A percentile compares a stretch with the other conserved stretches of the same genome.
Conservation (phyloP, 2,888 invertebrate genomes). For the Morpho deidamia region DNA sequence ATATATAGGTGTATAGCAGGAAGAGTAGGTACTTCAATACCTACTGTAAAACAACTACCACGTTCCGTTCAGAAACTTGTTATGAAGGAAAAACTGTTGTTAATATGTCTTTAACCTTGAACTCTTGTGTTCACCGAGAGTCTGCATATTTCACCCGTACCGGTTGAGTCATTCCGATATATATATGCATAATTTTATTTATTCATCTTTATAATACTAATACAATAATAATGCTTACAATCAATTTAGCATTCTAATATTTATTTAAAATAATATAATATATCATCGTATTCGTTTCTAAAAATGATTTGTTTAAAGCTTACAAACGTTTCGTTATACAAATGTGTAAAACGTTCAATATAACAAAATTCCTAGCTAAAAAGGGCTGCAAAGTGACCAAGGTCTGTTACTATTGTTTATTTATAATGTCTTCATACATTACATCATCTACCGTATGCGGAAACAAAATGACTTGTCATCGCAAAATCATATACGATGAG, state of each 20-base stretch:
- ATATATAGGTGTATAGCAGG: no score
- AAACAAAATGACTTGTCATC: neutral
- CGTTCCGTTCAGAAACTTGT: neutral
- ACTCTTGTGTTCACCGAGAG: constrained; percentile 39
- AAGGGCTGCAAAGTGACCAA: neutral
- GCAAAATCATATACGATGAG: neutral
- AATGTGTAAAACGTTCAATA: no score
- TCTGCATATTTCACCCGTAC: constrained; percentile 30
- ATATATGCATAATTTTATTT: neutral
- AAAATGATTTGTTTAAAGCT: no score
- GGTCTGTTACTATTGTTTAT: constrained; percentile 6
- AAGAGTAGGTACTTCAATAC: no score
- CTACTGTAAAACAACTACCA: no score
- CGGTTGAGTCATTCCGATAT: constrained; percentile 33
- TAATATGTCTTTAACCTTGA: constrained; percentile 39
- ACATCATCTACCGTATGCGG: neutral
- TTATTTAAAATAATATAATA: no score
- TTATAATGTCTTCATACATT: constrained; percentile 1
- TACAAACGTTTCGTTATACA: no score
- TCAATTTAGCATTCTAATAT: no score
- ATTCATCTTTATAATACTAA: no score
- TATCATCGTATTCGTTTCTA: no score
- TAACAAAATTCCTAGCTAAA: no score
- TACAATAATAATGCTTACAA: no score
- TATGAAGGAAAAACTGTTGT: neutral